Percentiles rank a stretch among this genome's conserved stretches.
These are phyloP conservation scores for Panzeria rudis DNA, from an alignment of 2,888 invertebrate species.

Conservation along the genomic window DNA sequence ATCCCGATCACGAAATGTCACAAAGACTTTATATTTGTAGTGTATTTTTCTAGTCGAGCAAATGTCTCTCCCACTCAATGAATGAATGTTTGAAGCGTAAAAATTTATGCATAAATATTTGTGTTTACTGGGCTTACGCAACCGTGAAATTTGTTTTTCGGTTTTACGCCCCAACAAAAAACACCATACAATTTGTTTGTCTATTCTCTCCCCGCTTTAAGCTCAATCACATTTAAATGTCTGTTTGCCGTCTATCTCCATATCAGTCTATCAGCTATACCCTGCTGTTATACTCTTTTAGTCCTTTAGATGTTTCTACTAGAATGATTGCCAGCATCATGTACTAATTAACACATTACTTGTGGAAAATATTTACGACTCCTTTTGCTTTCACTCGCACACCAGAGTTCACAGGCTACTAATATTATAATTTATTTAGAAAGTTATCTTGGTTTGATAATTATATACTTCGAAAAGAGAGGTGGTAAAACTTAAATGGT, in stretches of 20 bases:
- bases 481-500: slow-evolving; percentile 25
- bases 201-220: slow-evolving; percentile 22
- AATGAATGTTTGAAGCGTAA: background rate
- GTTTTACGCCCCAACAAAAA: slow-evolving; percentile 65
- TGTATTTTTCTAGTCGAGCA: too few species aligned
- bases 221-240: slow-evolving; percentile 42
- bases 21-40: too few species aligned
- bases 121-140: slow-evolving; percentile 40
- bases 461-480: background rate
- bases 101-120: background rate
- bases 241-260: slow-evolving; percentile 37
- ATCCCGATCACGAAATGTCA: too few species aligned
- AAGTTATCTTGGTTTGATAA: slow-evolving; percentile 47
- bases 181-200: slow-evolving; percentile 32
- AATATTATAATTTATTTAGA: slow-evolving; percentile 49
- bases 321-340: slow-evolving; percentile 66
- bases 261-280: slow-evolving; percentile 46
- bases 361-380: slow-evolving; percentile 52
- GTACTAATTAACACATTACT: slow-evolving; percentile 71
- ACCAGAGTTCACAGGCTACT: background rate
- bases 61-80: too few species aligned
- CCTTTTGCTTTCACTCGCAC: slow-evolving; percentile 10
- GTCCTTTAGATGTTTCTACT: slow-evolving; percentile 49
- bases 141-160: slow-evolving; percentile 71
- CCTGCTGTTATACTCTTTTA: slow-evolving; percentile 27